Evolutionary conservation across 2,113 vertebrate species (phyloP).

Genomic region (Azemiops feae): DNA sequence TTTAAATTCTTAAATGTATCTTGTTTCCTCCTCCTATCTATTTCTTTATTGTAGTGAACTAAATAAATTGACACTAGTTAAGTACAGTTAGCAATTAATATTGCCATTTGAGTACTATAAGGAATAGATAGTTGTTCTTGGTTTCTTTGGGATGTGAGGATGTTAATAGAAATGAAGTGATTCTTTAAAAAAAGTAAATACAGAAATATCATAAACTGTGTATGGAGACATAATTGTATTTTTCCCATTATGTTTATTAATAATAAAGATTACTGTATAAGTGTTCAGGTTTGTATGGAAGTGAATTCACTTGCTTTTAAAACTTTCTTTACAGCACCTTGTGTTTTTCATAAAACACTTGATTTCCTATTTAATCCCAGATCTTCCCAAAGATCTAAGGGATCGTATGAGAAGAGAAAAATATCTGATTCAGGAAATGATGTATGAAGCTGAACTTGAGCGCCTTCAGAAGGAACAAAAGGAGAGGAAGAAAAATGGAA

Average conservation of each 20-base stretch:
- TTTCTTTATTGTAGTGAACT: background rate
- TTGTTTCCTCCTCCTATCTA: background rate
- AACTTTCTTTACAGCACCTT: constrained; percentile 80
- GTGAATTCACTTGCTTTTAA: constrained; percentile 33
- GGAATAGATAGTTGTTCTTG: background rate
- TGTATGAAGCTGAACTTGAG: constrained; percentile 94
- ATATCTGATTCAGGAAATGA: constrained; percentile 98
- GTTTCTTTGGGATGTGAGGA: background rate
- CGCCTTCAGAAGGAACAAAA: constrained; percentile 88
- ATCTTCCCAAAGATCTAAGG: constrained; percentile 93
- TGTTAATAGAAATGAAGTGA: background rate
- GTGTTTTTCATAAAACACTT: constrained; percentile 96
- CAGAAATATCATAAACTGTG: background rate
- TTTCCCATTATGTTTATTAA: background rate
- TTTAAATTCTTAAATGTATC: background rate
- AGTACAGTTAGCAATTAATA: background rate
- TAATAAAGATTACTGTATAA: background rate
- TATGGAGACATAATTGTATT: background rate
- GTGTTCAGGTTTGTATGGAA: background rate
- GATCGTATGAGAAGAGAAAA: constrained; percentile 96
- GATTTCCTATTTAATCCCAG: constrained; percentile 97
- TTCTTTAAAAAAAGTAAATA: background rate
- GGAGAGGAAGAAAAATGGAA: constrained; percentile 83
- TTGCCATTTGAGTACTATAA: background rate
- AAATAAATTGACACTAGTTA: background rate